Percentiles rank a stretch among this genome's conserved stretches.
phyloP scores from a whole-genome alignment of 2,113 vertebrate genomes.

The Formicarius rufipectus region DNA sequence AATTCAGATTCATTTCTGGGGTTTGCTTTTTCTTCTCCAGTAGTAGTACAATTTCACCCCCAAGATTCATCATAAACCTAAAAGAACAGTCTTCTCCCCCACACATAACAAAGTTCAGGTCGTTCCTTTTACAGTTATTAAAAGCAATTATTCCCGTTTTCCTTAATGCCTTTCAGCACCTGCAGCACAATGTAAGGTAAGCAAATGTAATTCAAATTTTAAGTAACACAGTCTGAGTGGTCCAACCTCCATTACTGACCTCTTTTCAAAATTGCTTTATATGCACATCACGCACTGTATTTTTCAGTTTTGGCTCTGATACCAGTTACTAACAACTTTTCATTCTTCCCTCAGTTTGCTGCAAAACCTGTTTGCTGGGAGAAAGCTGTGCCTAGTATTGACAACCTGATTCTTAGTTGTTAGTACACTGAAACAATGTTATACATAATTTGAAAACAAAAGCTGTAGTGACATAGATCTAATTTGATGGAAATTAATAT shows the following conservation, averaged over 20 bases:
- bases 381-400: neutral
- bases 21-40: neutral
- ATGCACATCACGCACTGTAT: neutral
- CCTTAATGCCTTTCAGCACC: neutral
- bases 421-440: neutral
- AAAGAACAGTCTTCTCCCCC: neutral
- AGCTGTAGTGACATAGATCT: neutral
- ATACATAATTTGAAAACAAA: neutral
- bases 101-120: neutral
- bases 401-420: neutral
- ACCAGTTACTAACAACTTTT: neutral
- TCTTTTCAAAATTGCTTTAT: neutral
- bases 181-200: accelerated
- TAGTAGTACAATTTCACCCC: accelerated
- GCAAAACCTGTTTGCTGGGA: neutral
- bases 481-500: neutral
- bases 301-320: neutral
- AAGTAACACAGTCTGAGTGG: accelerated
- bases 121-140: neutral
- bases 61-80: neutral
- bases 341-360: neutral
- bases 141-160: neutral
- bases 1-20: neutral
- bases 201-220: neutral
- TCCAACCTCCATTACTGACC: neutral